These are phyloP conservation scores for Chunga burmeisteri DNA, from an alignment of 2,113 vertebrate species.

Conservation along the genomic window DNA sequence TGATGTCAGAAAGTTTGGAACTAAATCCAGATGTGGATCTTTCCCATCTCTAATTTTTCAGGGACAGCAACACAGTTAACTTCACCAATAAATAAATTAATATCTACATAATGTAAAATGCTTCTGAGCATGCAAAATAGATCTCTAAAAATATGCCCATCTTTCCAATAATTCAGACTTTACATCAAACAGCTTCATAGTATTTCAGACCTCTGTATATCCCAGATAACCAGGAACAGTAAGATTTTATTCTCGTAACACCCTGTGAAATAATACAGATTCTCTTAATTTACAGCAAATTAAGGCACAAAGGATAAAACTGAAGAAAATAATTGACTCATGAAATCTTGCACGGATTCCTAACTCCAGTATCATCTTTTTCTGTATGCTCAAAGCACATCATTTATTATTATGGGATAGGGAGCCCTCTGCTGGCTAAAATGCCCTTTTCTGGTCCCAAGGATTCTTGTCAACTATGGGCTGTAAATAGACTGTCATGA, in stretches of 20 bases:
- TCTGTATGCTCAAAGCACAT: not conserved
- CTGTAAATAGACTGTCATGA: not conserved
- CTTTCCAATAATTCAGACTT: not conserved
- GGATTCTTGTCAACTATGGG: not conserved
- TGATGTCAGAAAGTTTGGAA: not conserved
- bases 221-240: not conserved
- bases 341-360: not conserved
- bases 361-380: not conserved
- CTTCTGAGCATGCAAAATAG: not conserved
- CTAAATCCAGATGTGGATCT: not conserved
- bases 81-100: not conserved
- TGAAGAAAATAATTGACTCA: not conserved
- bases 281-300: not conserved
- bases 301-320: not conserved
- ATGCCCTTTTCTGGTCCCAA: not conserved
- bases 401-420: not conserved
- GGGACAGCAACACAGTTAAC: not conserved
- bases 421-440: constrained; percentile 50
- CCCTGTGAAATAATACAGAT: not conserved
- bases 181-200: not conserved
- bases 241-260: not conserved
- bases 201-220: not conserved
- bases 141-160: not conserved
- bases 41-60: not conserved
- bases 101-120: not conserved